A percentile compares a stretch with the other conserved stretches of the same genome.
phyloP scores from a whole-genome alignment of 2,113 vertebrate species.

The Cryptotis parvus region DNA sequence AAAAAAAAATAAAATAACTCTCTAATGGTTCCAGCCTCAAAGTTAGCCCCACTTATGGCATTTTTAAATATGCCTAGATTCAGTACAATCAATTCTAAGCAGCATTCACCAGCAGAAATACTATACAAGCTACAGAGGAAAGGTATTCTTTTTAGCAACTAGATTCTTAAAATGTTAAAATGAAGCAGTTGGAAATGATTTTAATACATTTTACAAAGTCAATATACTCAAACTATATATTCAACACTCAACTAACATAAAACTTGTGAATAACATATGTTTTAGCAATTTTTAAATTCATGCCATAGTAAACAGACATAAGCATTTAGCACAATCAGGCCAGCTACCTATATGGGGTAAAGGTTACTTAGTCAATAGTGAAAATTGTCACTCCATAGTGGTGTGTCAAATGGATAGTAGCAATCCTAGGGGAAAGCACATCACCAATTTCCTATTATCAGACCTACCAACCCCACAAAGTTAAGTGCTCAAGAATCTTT shows the following conservation, averaged over 20 bases:
- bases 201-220: background rate
- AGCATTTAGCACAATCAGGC: background rate
- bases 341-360: background rate
- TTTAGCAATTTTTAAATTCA: background rate
- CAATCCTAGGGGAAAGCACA: background rate
- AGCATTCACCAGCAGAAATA: background rate
- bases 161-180: slow-evolving; percentile 23
- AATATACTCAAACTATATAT: background rate
- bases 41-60: background rate
- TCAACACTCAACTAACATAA: background rate
- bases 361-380: background rate
- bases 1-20: too few relatives aligned
- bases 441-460: background rate
- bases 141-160: background rate
- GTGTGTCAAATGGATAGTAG: background rate
- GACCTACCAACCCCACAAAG: background rate
- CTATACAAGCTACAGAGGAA: background rate
- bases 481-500: background rate
- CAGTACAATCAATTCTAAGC: slow-evolving; percentile 24
- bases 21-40: background rate
- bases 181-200: slow-evolving; percentile 33
- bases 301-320: background rate
- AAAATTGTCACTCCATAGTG: background rate
- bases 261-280: background rate
- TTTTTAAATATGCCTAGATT: background rate